Evolutionary conservation across 1,140 invertebrate species (phyloP).

Genomic region (Rhopalosiphum maidis): DNA sequence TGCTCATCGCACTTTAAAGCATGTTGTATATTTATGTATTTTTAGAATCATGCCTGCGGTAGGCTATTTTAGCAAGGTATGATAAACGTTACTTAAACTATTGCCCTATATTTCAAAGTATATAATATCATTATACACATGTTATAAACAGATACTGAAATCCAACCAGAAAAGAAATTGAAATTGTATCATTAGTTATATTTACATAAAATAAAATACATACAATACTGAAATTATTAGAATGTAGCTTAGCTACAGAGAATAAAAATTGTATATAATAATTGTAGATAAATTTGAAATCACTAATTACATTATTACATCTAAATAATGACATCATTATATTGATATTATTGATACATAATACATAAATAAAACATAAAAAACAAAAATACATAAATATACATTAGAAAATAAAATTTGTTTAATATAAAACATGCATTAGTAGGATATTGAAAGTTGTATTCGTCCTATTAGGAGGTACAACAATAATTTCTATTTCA

Average conservation of each 20-base stretch:
- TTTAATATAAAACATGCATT: not conserved
- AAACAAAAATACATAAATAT: not conserved
- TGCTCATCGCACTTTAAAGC: not conserved
- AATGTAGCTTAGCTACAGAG: not conserved
- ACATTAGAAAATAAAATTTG: not conserved
- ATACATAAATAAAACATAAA: not conserved
- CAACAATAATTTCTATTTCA: not conserved
- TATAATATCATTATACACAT: not conserved
- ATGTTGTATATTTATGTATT: not conserved
- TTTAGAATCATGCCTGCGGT: not conserved
- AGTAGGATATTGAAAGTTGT: not conserved
- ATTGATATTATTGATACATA: too few relatives aligned
- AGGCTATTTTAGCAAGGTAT: not conserved
- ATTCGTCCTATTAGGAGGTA: not conserved
- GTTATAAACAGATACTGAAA: not conserved
- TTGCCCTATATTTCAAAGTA: constrained; percentile 2
- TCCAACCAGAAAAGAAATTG: not conserved
- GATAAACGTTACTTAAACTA: not conserved
- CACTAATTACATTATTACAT: not conserved
- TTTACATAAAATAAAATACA: not conserved
- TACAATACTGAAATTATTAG: not conserved
- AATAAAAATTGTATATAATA: not conserved
- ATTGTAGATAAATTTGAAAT: not conserved
- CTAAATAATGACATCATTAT: not conserved
- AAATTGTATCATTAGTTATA: not conserved